These are phyloP conservation scores for Scotopteryx bipunctaria DNA, from an alignment of 2,888 invertebrate species.

Conservation along the genomic window DNA sequence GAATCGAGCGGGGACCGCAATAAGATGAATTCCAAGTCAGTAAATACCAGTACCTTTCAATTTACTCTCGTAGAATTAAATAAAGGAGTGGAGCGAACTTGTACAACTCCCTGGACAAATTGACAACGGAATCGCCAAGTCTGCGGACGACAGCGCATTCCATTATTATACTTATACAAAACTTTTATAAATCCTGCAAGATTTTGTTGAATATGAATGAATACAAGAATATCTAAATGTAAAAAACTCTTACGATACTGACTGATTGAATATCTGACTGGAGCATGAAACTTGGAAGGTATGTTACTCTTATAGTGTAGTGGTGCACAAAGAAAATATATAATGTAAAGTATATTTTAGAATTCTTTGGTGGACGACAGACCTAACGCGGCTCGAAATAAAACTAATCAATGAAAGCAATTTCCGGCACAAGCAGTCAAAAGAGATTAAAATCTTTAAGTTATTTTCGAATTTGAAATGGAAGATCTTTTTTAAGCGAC, in stretches of 20 bases:
- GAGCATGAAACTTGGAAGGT: too few relatives aligned
- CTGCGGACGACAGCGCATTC: constrained; percentile 14
- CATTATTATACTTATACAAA: background rate
- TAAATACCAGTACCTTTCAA: too few relatives aligned
- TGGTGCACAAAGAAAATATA: too few relatives aligned
- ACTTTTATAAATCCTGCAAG: too few relatives aligned
- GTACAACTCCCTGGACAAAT: constrained; percentile 9
- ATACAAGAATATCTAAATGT: too few relatives aligned
- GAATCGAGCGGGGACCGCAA: too few relatives aligned
- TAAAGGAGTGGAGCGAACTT: background rate
- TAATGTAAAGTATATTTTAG: too few relatives aligned
- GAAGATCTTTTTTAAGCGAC: constrained; percentile 3
- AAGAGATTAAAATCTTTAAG: background rate
- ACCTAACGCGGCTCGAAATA: background rate
- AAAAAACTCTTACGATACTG: too few relatives aligned
- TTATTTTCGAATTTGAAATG: constrained; percentile 6
- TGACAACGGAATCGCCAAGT: constrained; percentile 10
- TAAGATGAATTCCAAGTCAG: too few relatives aligned
- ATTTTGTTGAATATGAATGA: too few relatives aligned
- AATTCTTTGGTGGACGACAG: background rate
- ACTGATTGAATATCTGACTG: too few relatives aligned
- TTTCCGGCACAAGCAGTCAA: constrained; percentile 3
- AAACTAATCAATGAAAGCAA: constrained; percentile 1
- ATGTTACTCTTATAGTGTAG: too few relatives aligned
- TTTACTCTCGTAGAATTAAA: constrained; percentile 6